Evolutionary conservation across 1,140 invertebrate genomes (phyloP), one percentile per base, ranked within the genome.

Genomic region (Tetranychus cinnabarinus): DNA sequence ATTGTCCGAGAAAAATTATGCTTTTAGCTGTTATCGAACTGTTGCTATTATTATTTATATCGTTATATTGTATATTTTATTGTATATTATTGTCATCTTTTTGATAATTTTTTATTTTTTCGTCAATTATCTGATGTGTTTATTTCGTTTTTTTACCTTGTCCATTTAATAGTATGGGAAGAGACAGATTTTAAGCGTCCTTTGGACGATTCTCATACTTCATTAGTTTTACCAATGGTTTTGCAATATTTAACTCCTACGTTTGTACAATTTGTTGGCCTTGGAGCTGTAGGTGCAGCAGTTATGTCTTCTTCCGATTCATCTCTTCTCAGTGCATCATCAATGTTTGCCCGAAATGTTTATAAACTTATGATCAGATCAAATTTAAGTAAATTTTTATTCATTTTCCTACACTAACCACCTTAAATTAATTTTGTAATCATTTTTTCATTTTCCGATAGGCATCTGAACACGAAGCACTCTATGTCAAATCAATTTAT

Each of bases 281-380:
- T 97, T 62, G 93, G 93, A 0, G 92, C 93, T n/a, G 89, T 97
- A 4, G 96, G 90, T 1, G 92, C 92, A 3, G 91, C 92, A 12
- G 91, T 96, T 36, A 96, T 97, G 92, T 96, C 90, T 37, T 97
- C 92, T 2, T 91, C 92, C 0, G 93, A 97, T 72, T 97, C 92
- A 47, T 95, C 90, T 63, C 87, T 97, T 36, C 78, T 97, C 10
- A 93, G 89, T 23, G 92, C 93, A 2, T 87, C 87, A 64, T 93
- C 90, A 23, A 97, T 97, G 92, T 97, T 97, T 72, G 90, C 93
- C 59, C 81, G 90, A 69, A 97, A 97, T 72, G 86, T 97, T 62
- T 97, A 96, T 78, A 92, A 89, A 75, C 78, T 93, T 68, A 89
- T 96, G 69, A 92, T 97, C 75, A 77, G 90, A 65, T 88, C 91